Percentiles rank a stretch among this genome's conserved stretches.
Conservation (phyloP, 2,888 invertebrate genomes). For the Cremastinae sp. region DNA sequence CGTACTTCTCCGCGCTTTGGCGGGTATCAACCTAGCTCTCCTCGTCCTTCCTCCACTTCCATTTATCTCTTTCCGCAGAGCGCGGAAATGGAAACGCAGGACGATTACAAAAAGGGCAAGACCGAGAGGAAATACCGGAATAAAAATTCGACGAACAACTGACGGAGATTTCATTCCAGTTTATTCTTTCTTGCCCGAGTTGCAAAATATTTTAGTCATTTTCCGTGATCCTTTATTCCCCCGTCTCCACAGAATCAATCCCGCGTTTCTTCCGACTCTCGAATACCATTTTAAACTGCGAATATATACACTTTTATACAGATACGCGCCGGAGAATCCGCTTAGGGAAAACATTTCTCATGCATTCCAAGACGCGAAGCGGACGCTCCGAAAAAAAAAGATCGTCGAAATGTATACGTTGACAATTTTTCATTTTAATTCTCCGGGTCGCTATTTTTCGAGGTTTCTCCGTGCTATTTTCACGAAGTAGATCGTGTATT, state of each 20-base stretch:
- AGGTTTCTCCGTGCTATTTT: neutral
- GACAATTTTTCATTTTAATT: constrained; percentile 10
- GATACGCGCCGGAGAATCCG: no score
- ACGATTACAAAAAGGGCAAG: no score
- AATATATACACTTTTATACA: neutral
- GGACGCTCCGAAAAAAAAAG: no score
- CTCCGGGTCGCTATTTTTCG: constrained; percentile 3
- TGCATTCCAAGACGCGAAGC: no score
- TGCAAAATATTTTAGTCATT: neutral
- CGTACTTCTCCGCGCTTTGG: constrained; percentile 13
- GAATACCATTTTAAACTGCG: no score
- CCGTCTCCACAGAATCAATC: neutral
- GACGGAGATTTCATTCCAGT: no score
- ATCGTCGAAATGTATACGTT: neutral
- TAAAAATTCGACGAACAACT: no score
- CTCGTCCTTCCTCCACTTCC: neutral
- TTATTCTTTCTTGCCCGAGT: neutral
- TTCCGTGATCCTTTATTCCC: neutral
- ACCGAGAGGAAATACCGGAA: no score
- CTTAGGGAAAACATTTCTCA: no score
- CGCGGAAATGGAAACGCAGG: no score
- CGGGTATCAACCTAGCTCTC: constrained; percentile 29
- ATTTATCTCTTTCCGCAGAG: neutral
- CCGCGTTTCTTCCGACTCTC: no score
- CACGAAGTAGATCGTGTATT: neutral